Percentiles rank a stretch among this genome's conserved stretches.
These are phyloP conservation scores for Ammodramus savannarum DNA, from an alignment of 2,113 vertebrate species.

Conservation along the genomic window DNA sequence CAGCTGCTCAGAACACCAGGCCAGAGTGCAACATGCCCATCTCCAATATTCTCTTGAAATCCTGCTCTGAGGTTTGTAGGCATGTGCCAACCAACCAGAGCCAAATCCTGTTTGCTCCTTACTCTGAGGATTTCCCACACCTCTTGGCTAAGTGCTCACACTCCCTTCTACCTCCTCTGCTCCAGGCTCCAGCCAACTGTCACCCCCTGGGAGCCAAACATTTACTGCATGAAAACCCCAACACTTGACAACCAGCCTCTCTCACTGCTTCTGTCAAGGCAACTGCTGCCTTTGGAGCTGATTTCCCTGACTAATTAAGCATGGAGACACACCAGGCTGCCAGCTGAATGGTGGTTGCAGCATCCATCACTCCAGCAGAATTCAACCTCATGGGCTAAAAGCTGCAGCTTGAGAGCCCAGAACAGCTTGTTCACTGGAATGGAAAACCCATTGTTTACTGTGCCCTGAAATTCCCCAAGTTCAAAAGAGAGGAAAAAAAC, in stretches of 20 bases:
- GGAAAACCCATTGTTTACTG: neutral
- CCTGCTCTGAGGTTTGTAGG: neutral
- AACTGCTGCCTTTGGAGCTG: constrained; percentile 28
- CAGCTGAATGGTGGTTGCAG: neutral
- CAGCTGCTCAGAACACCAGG: neutral
- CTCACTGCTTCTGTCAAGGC: constrained; percentile 6
- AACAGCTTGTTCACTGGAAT: neutral
- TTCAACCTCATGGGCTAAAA: constrained; percentile 1
- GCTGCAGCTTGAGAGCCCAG: neutral
- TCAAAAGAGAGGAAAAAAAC: neutral
- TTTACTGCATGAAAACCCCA: neutral
- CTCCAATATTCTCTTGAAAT: neutral
- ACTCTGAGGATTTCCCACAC: neutral
- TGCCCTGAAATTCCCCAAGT: neutral
- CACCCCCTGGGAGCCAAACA: neutral
- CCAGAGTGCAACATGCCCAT: neutral
- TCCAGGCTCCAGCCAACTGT: neutral
- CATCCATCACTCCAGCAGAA: constrained; percentile 16
- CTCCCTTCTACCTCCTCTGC: neutral
- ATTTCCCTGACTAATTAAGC: constrained; percentile 47
- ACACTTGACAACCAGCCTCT: neutral
- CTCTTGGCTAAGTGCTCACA: neutral
- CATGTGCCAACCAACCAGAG: neutral
- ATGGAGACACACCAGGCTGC: constrained; percentile 7
- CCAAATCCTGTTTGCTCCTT: neutral